Conservation (phyloP, 2,797 vertebrate species). For the Perodicticus potto region DNA sequence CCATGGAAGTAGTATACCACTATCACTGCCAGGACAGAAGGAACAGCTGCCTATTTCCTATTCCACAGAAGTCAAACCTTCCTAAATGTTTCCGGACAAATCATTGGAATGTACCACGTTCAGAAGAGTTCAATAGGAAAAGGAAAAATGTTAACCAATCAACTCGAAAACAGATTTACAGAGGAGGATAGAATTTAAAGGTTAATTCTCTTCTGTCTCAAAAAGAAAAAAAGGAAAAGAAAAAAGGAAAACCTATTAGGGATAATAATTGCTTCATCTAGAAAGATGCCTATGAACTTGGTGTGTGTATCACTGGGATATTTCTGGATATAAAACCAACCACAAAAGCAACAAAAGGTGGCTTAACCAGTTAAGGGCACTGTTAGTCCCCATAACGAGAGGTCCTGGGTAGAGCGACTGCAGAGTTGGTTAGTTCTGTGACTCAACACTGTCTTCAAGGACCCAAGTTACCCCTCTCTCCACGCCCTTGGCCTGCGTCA, state of each 20-base stretch:
- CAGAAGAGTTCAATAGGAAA: not conserved
- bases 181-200: not conserved
- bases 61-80: constrained; percentile 13
- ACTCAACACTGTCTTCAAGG: not conserved
- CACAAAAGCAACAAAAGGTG: not conserved
- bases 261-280: constrained; percentile 13
- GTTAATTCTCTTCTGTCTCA: not conserved
- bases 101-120: not conserved
- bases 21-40: not conserved
- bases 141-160: not conserved
- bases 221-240: not conserved
- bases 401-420: not conserved
- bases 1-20: not conserved
- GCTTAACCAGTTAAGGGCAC: not conserved
- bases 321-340: not conserved
- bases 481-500: not conserved
- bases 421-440: not conserved
- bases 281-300: not conserved
- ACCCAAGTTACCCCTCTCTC: not conserved
- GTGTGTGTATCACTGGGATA: not conserved
- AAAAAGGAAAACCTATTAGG: constrained; percentile 35
- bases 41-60: not conserved
- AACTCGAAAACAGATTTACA: not conserved
- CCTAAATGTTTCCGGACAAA: constrained; percentile 27
- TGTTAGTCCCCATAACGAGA: not conserved